phyloP scores from a whole-genome alignment of 2,888 invertebrate species.

The Spilosoma lubricipeda region DNA sequence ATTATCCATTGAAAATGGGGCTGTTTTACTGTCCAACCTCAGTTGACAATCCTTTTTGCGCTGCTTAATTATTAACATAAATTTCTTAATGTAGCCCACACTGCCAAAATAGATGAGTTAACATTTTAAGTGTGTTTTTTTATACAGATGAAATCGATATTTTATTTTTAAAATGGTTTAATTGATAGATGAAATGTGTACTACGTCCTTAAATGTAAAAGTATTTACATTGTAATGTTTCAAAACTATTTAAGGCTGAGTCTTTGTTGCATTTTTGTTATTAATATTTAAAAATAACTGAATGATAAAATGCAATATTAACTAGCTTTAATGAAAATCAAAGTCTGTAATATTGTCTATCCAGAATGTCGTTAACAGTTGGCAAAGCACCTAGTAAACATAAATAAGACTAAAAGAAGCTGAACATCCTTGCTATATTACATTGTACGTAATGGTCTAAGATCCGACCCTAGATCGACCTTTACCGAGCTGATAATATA shows the following conservation, averaged over 20 bases:
- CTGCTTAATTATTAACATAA: conserved; percentile 81
- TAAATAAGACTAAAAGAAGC: too few relatives aligned
- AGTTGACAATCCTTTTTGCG: conserved; percentile 85
- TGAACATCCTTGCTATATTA: too few relatives aligned
- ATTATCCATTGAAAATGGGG: conserved; percentile 83
- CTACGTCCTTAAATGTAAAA: background rate
- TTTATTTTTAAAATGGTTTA: conserved; percentile 22
- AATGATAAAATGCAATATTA: too few relatives aligned
- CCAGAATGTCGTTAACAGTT: background rate
- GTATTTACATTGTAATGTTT: background rate
- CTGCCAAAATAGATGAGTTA: conserved; percentile 65
- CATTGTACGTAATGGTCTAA: too few relatives aligned
- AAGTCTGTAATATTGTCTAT: background rate
- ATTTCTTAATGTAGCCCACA: conserved; percentile 83
- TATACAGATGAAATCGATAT: conserved; percentile 25
- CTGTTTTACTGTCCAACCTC: conserved; percentile 80
- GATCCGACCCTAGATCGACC: too few relatives aligned
- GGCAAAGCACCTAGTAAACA: background rate
- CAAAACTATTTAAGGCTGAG: background rate
- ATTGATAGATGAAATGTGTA: background rate
- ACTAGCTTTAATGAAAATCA: too few relatives aligned
- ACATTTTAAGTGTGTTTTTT: conserved; percentile 54
- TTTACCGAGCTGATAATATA: too few relatives aligned
- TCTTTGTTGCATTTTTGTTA: background rate
- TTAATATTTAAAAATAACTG: background rate